Evolutionary conservation across 2,113 vertebrate genomes (phyloP), one percentile per base, ranked within the genome.

Genomic region (Epinephelus lanceolatus): DNA sequence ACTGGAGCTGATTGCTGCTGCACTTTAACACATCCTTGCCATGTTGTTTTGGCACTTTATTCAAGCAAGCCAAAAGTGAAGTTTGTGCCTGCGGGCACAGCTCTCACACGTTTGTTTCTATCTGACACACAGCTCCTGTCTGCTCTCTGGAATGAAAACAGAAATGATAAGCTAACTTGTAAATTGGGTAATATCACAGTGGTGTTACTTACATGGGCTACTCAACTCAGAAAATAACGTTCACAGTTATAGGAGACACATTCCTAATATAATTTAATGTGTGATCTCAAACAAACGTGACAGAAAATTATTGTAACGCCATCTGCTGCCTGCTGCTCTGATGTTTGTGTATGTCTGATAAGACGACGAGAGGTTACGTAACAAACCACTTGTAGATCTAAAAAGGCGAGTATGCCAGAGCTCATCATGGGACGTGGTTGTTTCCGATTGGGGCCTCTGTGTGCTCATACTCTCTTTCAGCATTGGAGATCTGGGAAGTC

Each of bases 401-500:
- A 86, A 88, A 78, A 37, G 56, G 40, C 21, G 4, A 74, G 60
- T 14, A 19, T 79, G 75, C 88, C 86, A 78, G 9, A 73, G 80
- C 83, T 90, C 77, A 87, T 91, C 83, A 13, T 15, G 63, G 85
- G 91, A 88, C 84, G 59, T n/a, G 78, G 65, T 82, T 83, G 87
- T 85, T 86, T 85, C 78, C 59, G 66, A 89, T 45, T 40, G 60
- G 85, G 83, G 73, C 85, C 82, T 82, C 75, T 68, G 70, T 88
- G 72, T 78, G n/a, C 66, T 86, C 71, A 14, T 37, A 40, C 84
- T 59, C 70, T 71, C 79, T 83, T 84, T 88, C 83, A 89, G 85
- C 57, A 66, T 70, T 80, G 90, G 51, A 71, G 84, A 87, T 90
- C 83, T 92, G 93, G 88, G 88, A 91, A 79, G 83, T 76, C 83